Evolutionary conservation across 2,113 vertebrate genomes (phyloP).

Genomic region (Raja brachyura): DNA sequence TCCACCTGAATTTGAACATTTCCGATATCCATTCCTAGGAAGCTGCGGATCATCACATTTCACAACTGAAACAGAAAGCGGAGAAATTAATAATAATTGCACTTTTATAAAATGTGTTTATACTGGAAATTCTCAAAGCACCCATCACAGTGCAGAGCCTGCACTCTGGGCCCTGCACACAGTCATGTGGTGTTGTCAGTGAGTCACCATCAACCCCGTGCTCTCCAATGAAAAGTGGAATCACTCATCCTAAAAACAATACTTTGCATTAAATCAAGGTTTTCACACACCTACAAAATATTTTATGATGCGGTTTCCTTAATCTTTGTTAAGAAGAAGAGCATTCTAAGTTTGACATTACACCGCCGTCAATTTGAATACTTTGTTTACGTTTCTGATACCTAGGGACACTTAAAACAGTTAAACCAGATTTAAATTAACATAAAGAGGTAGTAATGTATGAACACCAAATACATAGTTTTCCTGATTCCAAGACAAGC

Average conservation of each 20-base stretch:
- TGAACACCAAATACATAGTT: too few species aligned
- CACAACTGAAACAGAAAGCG: constrained; percentile 46
- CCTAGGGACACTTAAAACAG: too few species aligned
- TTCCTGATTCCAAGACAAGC: too few species aligned
- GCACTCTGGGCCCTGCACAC: too few species aligned
- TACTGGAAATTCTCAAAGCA: neutral
- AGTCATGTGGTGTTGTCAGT: too few species aligned
- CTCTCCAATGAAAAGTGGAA: neutral
- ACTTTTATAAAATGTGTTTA: neutral
- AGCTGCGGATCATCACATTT: constrained; percentile 45
- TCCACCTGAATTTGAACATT: constrained; percentile 45
- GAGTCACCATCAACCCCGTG: too few species aligned
- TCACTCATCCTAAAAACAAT: neutral
- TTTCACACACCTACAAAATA: neutral
- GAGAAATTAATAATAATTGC: neutral
- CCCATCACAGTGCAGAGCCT: too few species aligned
- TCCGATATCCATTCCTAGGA: constrained; percentile 44
- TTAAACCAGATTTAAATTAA: too few species aligned
- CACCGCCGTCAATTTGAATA: too few species aligned
- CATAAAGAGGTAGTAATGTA: too few species aligned
- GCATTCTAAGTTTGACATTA: neutral
- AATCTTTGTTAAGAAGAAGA: neutral
- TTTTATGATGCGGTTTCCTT: neutral
- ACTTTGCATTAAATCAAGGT: neutral
- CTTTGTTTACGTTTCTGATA: too few species aligned